Percentiles rank a stretch among this genome's conserved stretches.
Evolutionary conservation across 2,113 vertebrate species (phyloP).

Genomic region (Eptesicus fuscus): DNA sequence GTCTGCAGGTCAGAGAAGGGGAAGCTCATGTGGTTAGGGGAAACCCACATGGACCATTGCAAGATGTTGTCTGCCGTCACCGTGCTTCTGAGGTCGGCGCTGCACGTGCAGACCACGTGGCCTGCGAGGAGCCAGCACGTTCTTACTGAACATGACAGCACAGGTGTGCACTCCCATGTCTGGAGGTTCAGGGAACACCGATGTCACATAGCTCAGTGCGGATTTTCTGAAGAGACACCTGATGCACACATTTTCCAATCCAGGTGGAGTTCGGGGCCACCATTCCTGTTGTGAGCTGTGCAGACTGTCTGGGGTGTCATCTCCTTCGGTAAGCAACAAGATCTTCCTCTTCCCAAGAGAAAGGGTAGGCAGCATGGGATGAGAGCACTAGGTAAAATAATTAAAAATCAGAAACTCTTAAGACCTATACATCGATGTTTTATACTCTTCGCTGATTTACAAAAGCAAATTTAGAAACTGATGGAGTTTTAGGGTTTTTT

Average conservation of each 20-base stretch:
- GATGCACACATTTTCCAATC: accelerated
- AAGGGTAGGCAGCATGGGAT: background rate
- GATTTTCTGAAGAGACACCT: background rate
- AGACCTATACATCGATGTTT: background rate
- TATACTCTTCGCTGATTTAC: background rate
- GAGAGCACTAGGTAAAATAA: background rate
- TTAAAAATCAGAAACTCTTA: background rate
- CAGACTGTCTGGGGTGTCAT: background rate
- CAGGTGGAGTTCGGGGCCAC: background rate
- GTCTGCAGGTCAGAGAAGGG: background rate
- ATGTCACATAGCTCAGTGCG: background rate
- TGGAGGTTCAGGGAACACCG: conserved; percentile 22
- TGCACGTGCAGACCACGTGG: conserved; percentile 62
- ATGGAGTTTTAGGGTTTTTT: background rate
- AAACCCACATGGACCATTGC: background rate
- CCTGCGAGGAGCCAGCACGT: background rate
- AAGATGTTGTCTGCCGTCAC: background rate
- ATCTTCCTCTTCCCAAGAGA: background rate
- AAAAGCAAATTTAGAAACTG: background rate
- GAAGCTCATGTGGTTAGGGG: background rate
- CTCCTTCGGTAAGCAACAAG: accelerated
- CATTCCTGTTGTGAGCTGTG: accelerated
- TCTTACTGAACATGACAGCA: background rate
- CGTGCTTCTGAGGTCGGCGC: background rate
- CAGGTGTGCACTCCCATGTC: background rate